Percentiles rank a stretch among this genome's conserved stretches.
Evolutionary conservation across 2,888 invertebrate species (phyloP).

Genomic region (Germaria angustata): DNA sequence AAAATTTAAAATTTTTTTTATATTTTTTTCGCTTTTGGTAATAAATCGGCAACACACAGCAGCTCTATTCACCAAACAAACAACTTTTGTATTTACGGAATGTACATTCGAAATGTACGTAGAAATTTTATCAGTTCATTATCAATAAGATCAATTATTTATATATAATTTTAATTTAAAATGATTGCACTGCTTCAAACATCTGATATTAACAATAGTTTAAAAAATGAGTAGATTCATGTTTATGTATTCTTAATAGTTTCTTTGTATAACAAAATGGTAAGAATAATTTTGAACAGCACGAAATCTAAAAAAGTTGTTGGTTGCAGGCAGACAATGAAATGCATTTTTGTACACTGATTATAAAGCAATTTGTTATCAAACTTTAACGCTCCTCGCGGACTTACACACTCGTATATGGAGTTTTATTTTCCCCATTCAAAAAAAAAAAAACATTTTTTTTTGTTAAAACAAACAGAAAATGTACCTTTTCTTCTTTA

Average conservation of each 20-base stretch:
- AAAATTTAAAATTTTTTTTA: no score
- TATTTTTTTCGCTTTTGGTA: no score
- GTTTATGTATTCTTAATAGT: constrained; percentile 46
- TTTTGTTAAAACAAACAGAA: not conserved
- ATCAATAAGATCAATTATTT: no score
- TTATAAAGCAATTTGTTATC: constrained; percentile 41
- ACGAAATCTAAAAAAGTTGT: constrained; percentile 38
- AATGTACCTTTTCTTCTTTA: not conserved
- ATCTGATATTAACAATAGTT: not conserved
- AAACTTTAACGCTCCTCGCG: constrained; percentile 15
- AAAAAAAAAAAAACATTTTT: no score
- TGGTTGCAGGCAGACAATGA: constrained; percentile 16
- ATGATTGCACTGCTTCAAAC: not conserved
- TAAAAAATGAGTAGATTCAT: constrained; percentile 12
- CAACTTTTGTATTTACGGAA: no score
- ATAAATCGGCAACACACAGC: no score
- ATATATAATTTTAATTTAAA: no score
- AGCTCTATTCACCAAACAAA: no score
- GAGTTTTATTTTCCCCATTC: not conserved
- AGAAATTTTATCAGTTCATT: no score
- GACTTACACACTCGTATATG: constrained; percentile 1
- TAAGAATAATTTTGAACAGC: constrained; percentile 50
- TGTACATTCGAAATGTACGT: no score
- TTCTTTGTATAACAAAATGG: constrained; percentile 55
- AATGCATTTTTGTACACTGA: constrained; percentile 35